Evolutionary conservation across 2,888 invertebrate genomes (phyloP), one percentile per base, ranked within the genome.

Genomic region (Trissolcus japonicus): DNA sequence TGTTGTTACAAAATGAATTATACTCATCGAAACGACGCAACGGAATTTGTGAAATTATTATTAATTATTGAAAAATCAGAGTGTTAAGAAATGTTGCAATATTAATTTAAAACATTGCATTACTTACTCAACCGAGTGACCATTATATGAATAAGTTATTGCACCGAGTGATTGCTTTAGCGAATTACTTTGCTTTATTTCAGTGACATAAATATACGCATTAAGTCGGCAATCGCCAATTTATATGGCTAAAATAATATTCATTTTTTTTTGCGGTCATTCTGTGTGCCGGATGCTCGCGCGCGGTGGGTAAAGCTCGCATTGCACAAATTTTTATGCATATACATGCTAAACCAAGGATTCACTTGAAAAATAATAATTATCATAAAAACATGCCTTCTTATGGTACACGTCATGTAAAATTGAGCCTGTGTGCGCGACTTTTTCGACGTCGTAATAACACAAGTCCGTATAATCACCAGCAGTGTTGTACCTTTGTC

Each of bases 401-500:
- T 65, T 69, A 65, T 68, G 68, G 13, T 68, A 59, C 63, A 60
- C 50, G 68, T 29, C 17, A 54, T 55, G 40, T 50, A 59, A 65
- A 75, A 75, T 50, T 59, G 57, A 74, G 55, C 51, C 57, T 51
- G 73, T 13, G 51, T 67, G 67, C 67, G 60, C 57, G 41, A 53
- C 59, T 68, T 75, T 74, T 46, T 68, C 62, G 68, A 63, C 68
- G 41, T 43, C 60, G 29, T 65, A 69, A 76, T 76, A 69, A 69
- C 51, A 69, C 60, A 60, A 76, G 75, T 69, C 60, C 55, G 68
- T 69, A 65, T 76, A 69, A 76, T 69, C 65, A 69, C 63, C 75
- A 50, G 65, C 75, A 69, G 75, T 65, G 69, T 76, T 65, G 75
- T 69, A 55, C 55, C 69, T 69, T 76, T 76, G 69, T 71, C 66